These are phyloP conservation scores for Lydus trimaculatus DNA, from an alignment of 2,888 invertebrate species.

Conservation along the genomic window DNA sequence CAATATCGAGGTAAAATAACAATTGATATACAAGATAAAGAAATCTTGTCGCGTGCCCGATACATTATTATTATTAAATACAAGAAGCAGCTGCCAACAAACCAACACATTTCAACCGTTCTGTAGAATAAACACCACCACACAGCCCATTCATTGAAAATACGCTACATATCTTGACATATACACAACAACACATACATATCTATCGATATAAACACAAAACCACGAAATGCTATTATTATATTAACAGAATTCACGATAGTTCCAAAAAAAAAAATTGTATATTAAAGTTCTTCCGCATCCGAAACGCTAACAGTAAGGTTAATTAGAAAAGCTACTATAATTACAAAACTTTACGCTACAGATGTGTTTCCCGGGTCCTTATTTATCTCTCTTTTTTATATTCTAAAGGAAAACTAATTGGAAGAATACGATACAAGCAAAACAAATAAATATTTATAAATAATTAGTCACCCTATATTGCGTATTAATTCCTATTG, in stretches of 20 bases:
- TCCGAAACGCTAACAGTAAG: too few relatives aligned
- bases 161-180: not conserved
- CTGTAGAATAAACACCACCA: conserved; percentile 37
- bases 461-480: not conserved
- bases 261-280: not conserved
- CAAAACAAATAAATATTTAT: not conserved
- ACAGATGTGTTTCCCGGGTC: too few relatives aligned
- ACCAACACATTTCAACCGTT: conserved; percentile 48
- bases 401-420: too few relatives aligned
- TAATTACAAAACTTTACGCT: too few relatives aligned
- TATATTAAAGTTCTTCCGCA: too few relatives aligned
- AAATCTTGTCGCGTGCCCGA: conserved; percentile 58
- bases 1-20: conserved; percentile 57
- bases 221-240: not conserved
- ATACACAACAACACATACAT: not conserved
- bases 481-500: not conserved
- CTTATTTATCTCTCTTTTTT: too few relatives aligned
- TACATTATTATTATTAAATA: conserved; percentile 37
- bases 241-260: not conserved
- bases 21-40: conserved; percentile 59
- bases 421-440: too few relatives aligned
- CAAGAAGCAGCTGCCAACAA: conserved; percentile 44
- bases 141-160: conserved; percentile 24
- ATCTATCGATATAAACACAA: not conserved
- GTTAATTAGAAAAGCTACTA: too few relatives aligned